These are phyloP conservation scores for Morone chrysops DNA, from an alignment of 2,113 vertebrate species.

Conservation along the genomic window DNA sequence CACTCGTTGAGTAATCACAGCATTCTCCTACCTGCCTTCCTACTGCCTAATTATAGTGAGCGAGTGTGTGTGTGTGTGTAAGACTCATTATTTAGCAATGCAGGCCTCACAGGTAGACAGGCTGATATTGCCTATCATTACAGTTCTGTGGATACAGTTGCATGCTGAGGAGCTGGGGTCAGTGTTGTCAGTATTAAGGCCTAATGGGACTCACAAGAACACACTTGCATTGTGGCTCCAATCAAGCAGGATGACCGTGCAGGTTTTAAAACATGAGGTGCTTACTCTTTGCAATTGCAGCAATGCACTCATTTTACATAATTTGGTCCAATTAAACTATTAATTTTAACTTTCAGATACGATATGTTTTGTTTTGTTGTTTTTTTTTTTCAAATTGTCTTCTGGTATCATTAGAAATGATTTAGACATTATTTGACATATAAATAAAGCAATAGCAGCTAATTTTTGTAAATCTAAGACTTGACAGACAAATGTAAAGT, in stretches of 20 bases:
- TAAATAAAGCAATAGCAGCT: not conserved
- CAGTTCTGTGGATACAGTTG: constrained; percentile 52
- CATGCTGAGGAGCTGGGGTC: constrained; percentile 36
- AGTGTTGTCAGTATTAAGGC: constrained; percentile 3
- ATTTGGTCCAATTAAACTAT: not conserved
- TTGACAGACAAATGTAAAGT: not conserved
- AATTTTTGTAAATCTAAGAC: no score
- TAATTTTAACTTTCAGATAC: not conserved
- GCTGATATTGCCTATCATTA: constrained; percentile 44
- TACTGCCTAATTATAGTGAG: constrained; percentile 75
- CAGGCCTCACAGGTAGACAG: constrained; percentile 74
- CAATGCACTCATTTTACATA: not conserved
- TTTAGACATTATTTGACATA: not conserved
- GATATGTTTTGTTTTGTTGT: not conserved
- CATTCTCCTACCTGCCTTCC: constrained; percentile 76
- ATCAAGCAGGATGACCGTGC: not conserved
- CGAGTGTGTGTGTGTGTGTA: constrained; percentile 22
- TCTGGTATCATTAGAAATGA: not conserved
- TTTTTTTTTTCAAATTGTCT: not conserved
- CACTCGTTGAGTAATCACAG: constrained; percentile 81
- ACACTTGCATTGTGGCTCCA: not conserved
- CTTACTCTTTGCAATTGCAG: not conserved
- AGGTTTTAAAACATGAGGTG: not conserved
- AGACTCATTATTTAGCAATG: constrained; percentile 74
- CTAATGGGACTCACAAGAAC: not conserved